Base-by-base conservation (phyloP, 2,113 vertebrate species). In the Bufo bufo region DNA sequence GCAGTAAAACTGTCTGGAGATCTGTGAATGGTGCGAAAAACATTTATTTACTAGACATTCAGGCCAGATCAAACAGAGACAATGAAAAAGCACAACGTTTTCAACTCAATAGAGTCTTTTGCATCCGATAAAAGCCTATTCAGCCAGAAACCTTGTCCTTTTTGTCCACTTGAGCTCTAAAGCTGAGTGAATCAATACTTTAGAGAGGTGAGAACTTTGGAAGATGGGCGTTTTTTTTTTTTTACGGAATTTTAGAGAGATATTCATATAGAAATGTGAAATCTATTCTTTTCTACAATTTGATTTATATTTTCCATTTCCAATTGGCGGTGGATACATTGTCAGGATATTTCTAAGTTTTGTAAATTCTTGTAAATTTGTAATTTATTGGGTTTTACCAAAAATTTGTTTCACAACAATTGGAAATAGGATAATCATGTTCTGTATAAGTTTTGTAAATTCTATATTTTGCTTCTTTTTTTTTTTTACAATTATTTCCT, bases 11-110 rank as follows among this genome's bases (percentile, higher is more conserved):
- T 88, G 81, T 77, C 87, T 65, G 56, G n/a, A 72, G 16, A 52
- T 56, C 56, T 84, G 58, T 88, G 58, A 88, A 66, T 88, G 61
- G 74, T 45, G 50, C 47, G 52, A 88, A 84, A 88, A 88, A 88
- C 87, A 88, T 88, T 88, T 88, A 88, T 88, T 88, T 88, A 88
- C 87, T 78, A 84, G 87, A 84, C 81, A 65, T 78, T 84, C 72
- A 84, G 56, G 33, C 58, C 74, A 84, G 87, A 84, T 88, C 82
- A 88, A 88, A 88, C 81, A 84, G 81, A 65, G 63, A 88, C 87
- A 88, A 88, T 69, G 87, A 84, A 69, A 88, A 84, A 78, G 87
- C 81, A 63, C 87, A 88, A 77, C 80, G 80, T 78, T 88, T 84
- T 77, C 69, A 71, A 23, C 59, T 88, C 72, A 88, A 84, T 88